Conservation (phyloP, 2,113 vertebrate species). For the Tupaia chinensis region DNA sequence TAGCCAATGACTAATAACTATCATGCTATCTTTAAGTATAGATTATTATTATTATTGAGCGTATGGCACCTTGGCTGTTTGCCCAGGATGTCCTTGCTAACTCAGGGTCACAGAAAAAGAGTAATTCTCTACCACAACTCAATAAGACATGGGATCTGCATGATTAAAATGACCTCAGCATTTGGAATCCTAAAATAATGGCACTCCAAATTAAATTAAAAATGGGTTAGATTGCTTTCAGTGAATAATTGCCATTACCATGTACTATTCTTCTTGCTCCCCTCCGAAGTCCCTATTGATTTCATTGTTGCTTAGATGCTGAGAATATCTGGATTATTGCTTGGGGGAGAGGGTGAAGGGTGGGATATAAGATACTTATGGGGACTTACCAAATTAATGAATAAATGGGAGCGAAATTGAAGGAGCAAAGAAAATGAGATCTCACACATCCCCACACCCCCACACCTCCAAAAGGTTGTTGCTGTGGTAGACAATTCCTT, state of each 20-base stretch:
- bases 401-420: conserved; percentile 53
- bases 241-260: conserved; percentile 80
- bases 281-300: conserved; percentile 72
- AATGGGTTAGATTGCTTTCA: conserved; percentile 78
- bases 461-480: background rate
- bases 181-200: conserved; percentile 83
- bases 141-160: conserved; percentile 80
- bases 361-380: conserved; percentile 62
- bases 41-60: conserved; percentile 85
- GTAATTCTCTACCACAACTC: conserved; percentile 82
- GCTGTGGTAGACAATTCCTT: conserved; percentile 47
- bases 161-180: conserved; percentile 82
- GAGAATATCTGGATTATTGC: conserved; percentile 72
- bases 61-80: conserved; percentile 85
- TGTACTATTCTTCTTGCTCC: conserved; percentile 64
- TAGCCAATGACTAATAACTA: conserved; percentile 75
- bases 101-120: conserved; percentile 83
- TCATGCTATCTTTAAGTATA: conserved; percentile 83
- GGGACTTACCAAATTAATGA: conserved; percentile 73
- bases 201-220: conserved; percentile 81
- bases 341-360: conserved; percentile 3
- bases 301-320: conserved; percentile 74
- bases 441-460: background rate
- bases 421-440: conserved; percentile 69
- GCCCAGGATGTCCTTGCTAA: conserved; percentile 86